Percentiles rank a stretch among this genome's conserved stretches.
Evolutionary conservation across 2,888 invertebrate genomes (phyloP).

Genomic region (Sarcophaga carnaria): DNA sequence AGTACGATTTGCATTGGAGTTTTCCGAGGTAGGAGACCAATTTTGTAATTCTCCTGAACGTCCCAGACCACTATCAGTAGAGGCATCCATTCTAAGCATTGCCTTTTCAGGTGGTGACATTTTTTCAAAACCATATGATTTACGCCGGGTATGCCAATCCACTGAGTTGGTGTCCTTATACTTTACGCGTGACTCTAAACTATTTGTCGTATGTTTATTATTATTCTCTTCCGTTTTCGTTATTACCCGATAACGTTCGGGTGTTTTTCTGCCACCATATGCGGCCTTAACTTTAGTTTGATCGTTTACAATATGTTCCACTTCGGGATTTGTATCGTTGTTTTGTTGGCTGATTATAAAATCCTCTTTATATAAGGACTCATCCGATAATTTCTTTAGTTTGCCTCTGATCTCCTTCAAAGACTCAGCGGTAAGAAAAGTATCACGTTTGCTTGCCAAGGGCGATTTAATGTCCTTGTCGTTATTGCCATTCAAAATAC

Average conservation of each 20-base stretch:
- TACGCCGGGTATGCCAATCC: slow-evolving; percentile 88
- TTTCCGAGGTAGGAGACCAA: slow-evolving; percentile 80
- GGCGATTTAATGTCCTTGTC: slow-evolving; percentile 64
- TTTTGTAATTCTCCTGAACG: slow-evolving; percentile 87
- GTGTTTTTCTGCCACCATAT: slow-evolving; percentile 26
- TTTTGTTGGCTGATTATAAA: slow-evolving; percentile 74
- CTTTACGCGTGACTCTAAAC: slow-evolving; percentile 78
- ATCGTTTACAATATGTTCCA: slow-evolving; percentile 67
- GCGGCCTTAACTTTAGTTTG: slow-evolving; percentile 45
- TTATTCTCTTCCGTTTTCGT: slow-evolving; percentile 13
- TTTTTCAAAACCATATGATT: slow-evolving; percentile 89
- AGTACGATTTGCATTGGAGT: slow-evolving; percentile 74
- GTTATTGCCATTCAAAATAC: slow-evolving; percentile 80
- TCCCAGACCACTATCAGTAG: slow-evolving; percentile 90
- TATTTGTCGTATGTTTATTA: slow-evolving; percentile 75
- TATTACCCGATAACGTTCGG: slow-evolving; percentile 25
- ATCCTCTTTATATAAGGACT: slow-evolving; percentile 82
- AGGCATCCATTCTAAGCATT: slow-evolving; percentile 86
- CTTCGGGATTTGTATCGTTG: slow-evolving; percentile 44
- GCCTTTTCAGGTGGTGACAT: slow-evolving; percentile 81
- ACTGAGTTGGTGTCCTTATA: slow-evolving; percentile 75
- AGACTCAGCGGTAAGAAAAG: slow-evolving; percentile 85
- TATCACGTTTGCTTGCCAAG: slow-evolving; percentile 73
- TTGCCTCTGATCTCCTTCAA: slow-evolving; percentile 85
- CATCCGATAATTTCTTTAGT: slow-evolving; percentile 83